Percentiles rank a stretch among this genome's conserved stretches.
Conservation (phyloP, 1,140 invertebrate genomes). For the Scaptodrosophila lebanonensis region DNA sequence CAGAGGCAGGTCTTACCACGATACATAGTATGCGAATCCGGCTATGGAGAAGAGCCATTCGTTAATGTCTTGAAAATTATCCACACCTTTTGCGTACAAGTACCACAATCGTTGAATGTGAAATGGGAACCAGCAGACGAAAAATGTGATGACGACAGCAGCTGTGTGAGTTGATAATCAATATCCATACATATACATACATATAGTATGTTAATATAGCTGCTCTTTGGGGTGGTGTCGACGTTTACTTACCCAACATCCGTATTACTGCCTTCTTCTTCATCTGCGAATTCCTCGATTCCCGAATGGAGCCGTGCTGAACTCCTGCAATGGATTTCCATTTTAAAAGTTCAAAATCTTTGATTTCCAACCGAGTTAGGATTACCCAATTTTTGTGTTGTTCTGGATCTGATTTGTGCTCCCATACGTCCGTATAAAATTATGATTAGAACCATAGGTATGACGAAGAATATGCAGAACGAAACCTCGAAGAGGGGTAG, state of each 20-base stretch:
- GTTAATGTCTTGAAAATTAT: slow-evolving; percentile 83
- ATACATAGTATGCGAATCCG: slow-evolving; percentile 91
- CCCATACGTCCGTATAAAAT: slow-evolving; percentile 89
- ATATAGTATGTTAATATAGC: not conserved
- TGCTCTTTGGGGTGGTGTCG: not conserved
- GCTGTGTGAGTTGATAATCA: slow-evolving; percentile 80
- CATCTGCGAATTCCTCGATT: slow-evolving; percentile 82
- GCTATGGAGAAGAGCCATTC: slow-evolving; percentile 88
- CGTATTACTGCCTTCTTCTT: slow-evolving; percentile 86
- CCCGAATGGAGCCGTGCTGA: slow-evolving; percentile 81
- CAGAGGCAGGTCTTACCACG: slow-evolving; percentile 77
- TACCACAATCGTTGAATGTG: slow-evolving; percentile 92
- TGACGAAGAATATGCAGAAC: slow-evolving; percentile 88
- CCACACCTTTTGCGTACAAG: slow-evolving; percentile 82
- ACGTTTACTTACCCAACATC: slow-evolving; percentile 85
- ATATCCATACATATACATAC: not conserved
- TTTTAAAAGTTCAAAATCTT: not conserved
- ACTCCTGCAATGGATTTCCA: slow-evolving; percentile 44
- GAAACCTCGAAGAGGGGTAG: slow-evolving; percentile 88
- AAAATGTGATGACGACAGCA: slow-evolving; percentile 97
- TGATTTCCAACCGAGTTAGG: not conserved
- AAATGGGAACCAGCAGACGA: slow-evolving; percentile 98
- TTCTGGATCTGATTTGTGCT: slow-evolving; percentile 81
- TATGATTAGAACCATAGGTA: slow-evolving; percentile 88
- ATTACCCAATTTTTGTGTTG: slow-evolving; percentile 77